These are phyloP conservation scores for Mus pahari DNA, from an alignment of 2,113 vertebrate species.

Conservation along the genomic window DNA sequence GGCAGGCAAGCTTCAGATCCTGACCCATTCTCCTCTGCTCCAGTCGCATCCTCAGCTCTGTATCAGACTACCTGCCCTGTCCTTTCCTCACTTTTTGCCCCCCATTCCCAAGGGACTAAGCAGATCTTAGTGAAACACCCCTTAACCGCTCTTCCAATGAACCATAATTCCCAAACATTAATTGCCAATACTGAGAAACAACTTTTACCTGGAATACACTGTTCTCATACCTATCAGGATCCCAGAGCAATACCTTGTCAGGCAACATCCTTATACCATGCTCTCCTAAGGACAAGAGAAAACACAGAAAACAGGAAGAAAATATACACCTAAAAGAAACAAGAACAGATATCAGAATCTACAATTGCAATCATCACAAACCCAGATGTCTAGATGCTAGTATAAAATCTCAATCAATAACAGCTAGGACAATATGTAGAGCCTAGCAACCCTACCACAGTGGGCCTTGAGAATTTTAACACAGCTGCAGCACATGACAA, in stretches of 20 bases:
- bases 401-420: not conserved
- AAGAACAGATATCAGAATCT: not conserved
- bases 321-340: not conserved
- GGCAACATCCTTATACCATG: not conserved
- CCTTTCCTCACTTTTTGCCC: not conserved
- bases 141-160: rapidly evolving
- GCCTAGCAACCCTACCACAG: not conserved
- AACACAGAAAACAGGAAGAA: not conserved
- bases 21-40: not conserved
- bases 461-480: not conserved
- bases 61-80: not conserved
- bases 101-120: not conserved
- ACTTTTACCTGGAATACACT: not conserved
- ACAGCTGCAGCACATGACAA: not conserved
- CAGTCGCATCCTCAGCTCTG: not conserved
- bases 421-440: not conserved
- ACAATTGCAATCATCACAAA: not conserved
- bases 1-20: not conserved
- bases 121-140: not conserved
- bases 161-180: not conserved
- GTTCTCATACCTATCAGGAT: not conserved
- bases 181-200: not conserved
- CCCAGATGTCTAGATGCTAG: not conserved
- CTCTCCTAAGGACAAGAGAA: not conserved
- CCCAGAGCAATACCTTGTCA: not conserved